Evolutionary conservation across 1,140 invertebrate genomes (phyloP).

Genomic region (Papilio dardanus): DNA sequence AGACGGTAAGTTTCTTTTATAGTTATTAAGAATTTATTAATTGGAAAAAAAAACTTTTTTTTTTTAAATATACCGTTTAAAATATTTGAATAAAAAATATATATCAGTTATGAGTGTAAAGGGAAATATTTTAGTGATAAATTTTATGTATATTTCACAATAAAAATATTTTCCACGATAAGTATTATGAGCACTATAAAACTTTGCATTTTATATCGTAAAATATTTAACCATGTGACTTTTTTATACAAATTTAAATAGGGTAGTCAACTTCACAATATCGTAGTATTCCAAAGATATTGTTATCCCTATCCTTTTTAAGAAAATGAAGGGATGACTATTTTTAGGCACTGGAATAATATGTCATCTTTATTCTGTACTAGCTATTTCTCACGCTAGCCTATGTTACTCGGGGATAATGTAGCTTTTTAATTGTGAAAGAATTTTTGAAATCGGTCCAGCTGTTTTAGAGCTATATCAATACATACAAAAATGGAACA

Average conservation of each 20-base stretch:
- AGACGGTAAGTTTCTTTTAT: not conserved
- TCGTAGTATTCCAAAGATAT: too few species aligned
- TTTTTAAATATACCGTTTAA: not conserved
- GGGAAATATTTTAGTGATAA: not conserved
- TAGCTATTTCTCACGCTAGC: too few species aligned
- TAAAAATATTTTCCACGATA: slow-evolving; percentile 8
- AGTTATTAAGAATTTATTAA: not conserved
- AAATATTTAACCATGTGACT: not conserved
- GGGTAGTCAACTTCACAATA: not conserved
- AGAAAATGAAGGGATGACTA: too few species aligned
- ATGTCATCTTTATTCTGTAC: too few species aligned
- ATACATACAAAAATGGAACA: too few species aligned
- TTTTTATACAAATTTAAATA: not conserved
- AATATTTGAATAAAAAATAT: not conserved
- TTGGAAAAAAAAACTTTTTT: not conserved
- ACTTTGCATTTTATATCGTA: not conserved
- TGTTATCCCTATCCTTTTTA: too few species aligned
- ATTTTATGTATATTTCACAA: not conserved
- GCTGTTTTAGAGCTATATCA: too few species aligned
- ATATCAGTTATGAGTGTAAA: not conserved
- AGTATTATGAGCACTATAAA: not conserved
- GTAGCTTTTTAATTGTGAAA: too few species aligned
- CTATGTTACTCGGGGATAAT: too few species aligned
- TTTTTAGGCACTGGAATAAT: too few species aligned
- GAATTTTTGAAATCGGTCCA: too few species aligned